A percentile compares a stretch with the other conserved stretches of the same genome.
These are phyloP conservation scores for Lasioglossum vierecki DNA, from an alignment of 2,888 invertebrate species.

Conservation along the genomic window DNA sequence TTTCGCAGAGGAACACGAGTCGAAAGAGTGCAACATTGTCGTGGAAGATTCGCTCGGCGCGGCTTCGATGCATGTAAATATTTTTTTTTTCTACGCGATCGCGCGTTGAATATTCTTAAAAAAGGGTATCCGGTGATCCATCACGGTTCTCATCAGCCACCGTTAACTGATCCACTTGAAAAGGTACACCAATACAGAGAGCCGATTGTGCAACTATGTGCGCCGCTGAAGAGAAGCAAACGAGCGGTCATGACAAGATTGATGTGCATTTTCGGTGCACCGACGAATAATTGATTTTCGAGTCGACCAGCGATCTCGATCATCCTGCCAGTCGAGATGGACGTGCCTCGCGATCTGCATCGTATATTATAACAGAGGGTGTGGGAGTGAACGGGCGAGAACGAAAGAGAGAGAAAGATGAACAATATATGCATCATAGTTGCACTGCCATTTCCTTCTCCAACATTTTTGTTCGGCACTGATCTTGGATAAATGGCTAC, in stretches of 20 bases:
- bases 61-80: background rate
- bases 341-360: conserved; percentile 59
- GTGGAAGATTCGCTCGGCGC: background rate
- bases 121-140: conserved; percentile 48
- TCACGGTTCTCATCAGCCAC: conserved; percentile 62
- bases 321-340: conserved; percentile 64
- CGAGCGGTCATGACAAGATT: conserved; percentile 72
- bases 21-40: background rate
- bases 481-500: background rate
- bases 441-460: conserved; percentile 9
- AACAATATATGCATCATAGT: background rate
- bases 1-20: background rate
- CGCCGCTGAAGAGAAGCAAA: conserved; percentile 64
- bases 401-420: background rate
- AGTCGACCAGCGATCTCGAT: conserved; percentile 72
- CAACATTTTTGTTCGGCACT: conserved; percentile 10
- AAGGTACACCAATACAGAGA: conserved; percentile 60
- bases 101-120: conserved; percentile 30
- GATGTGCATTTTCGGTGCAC: conserved; percentile 74
- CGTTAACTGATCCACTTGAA: conserved; percentile 68
- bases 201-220: conserved; percentile 61
- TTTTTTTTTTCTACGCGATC: background rate
- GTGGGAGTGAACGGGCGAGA: conserved; percentile 1
- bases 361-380: conserved; percentile 54
- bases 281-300: conserved; percentile 75